These are phyloP conservation scores for Zaprionus tsacasi DNA, from an alignment of 1,140 invertebrate genomes.

Conservation along the genomic window DNA sequence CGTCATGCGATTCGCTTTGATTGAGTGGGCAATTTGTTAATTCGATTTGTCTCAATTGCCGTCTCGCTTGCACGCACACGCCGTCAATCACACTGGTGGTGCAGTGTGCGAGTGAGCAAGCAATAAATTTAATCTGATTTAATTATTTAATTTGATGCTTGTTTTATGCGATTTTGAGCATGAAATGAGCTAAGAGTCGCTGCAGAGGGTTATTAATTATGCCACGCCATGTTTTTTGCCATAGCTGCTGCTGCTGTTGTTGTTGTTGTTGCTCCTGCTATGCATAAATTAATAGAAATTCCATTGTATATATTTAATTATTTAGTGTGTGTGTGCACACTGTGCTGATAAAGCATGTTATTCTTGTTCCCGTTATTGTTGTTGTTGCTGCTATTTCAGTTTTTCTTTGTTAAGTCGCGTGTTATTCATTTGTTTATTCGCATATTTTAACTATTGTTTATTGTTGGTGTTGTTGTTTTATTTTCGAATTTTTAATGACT, in stretches of 20 bases:
- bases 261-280: conserved; percentile 14
- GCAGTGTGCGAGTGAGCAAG: conserved; percentile 33
- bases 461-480: conserved; percentile 1
- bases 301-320: conserved; percentile 59
- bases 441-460: neutral
- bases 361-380: conserved; percentile 30
- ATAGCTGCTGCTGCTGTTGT: neutral
- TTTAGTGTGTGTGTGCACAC: conserved; percentile 37
- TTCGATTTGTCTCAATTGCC: conserved; percentile 60
- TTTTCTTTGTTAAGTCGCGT: conserved; percentile 12
- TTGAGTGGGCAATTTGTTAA: conserved; percentile 77
- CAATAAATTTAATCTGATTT: conserved; percentile 69
- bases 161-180: conserved; percentile 45
- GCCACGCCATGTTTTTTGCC: conserved; percentile 29
- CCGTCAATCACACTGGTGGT: neutral
- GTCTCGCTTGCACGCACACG: conserved; percentile 7
- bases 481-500: neutral
- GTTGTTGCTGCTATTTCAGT: conserved; percentile 37
- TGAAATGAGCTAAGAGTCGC: conserved; percentile 32
- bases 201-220: conserved; percentile 46
- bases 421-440: conserved; percentile 45
- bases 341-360: conserved; percentile 37
- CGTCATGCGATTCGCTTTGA: conserved; percentile 49
- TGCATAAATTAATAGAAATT: conserved; percentile 69
- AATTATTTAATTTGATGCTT: conserved; percentile 75